Base-by-base conservation (phyloP, 1,140 invertebrate species). In the Trypoxylus dichotomus region DNA sequence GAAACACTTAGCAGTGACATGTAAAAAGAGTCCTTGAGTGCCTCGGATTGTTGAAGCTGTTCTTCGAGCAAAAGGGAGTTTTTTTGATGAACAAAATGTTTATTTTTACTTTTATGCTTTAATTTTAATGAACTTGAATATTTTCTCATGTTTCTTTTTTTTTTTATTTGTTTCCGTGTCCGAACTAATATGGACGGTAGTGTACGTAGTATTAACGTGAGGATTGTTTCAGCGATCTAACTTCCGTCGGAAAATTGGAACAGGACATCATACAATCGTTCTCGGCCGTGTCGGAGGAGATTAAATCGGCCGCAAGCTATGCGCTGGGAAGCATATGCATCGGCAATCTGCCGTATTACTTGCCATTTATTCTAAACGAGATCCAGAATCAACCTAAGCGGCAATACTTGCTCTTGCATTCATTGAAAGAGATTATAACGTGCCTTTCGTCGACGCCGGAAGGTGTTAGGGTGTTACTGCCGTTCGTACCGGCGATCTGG, bases 231-330 rank as follows among this genome's bases (percentile, higher is more conserved):
- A 97, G 94, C 80, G 96, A 98, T 87, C 87, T 98, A 42, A 97
- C 94, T 83, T 89, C 90, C 41, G 94, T 95, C 82, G 86, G 88
- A 25, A 90, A 93, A 76, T 82, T 96, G 75, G 93, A 94, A 80
- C 90, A 92, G 80, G 92, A 93, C 7, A 93, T 96, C 68, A 86
- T 96, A 71, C 89, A 90, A 68, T 94, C 94, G 19, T 96, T 96
- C 83, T 90, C 91, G 0, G 92, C 92, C 19, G 90, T 91, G 2
- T 95, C 94, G 0, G 95, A 96, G 86, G 94, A 96, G 86, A 93
- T 96, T 0, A 99, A 99, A 88, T 96, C 96, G 0, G 97, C 97
- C 11, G 97, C 98, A 2, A 98, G 97, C 79, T 98, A 98, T 88
- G 96, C 97, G 13, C 88, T 99, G 27, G 97, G 97, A 41, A 97